Evolutionary conservation across 2,113 vertebrate genomes (phyloP), one percentile per base, ranked within the genome.

Genomic region (Ophthalmolycus amberensis): DNA sequence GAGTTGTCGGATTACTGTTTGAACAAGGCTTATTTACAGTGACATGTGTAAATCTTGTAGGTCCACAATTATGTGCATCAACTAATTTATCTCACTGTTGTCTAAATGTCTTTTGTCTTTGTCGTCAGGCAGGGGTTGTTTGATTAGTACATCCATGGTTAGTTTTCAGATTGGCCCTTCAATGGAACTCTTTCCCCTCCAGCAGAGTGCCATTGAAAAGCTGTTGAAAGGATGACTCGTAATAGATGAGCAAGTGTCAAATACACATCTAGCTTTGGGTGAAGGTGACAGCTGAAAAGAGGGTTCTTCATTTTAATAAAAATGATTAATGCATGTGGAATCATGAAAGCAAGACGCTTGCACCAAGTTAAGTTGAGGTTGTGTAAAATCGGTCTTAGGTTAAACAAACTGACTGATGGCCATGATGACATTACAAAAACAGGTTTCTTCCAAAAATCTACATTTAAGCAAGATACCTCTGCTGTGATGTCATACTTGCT

Each of bases 1-100:
- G 78, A 77, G 79, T 67, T 90, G 83, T 85, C 80, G 73, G 79
- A 88, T 83, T 86, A 85, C 59, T 80, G 74, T 63, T 54, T 75
- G 37, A 86, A 77, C 64, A 75, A 77, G 66, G 64, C 58, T 44
- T 46, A 62, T 69, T 78, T 68, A 56, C 66, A 60, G 34, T 81
- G 52, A 66, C n/a, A 70, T 56, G 38, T 73, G 75, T 22, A 64
- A 44, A 63, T 20, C 27, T 27, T 12, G n/a, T 63, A 68, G 25
- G 66, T 64, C 67, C 44, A 52, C 58, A 83, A 73, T 79, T 42
- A 69, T 63, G 27, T 34, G 64, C 50, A 82, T 46, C 71, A 67
- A 64, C n/a, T 5, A 5, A 18, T n/a, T 64, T 5, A 67, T 56
- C 70, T 72, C 4, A 29, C 37, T 38, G 18, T 74, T 59, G 20